A percentile compares a stretch with the other conserved stretches of the same genome.
Conservation (phyloP, 2,797 vertebrate species). For the Poeciliopsis paucimaculata region DNA sequence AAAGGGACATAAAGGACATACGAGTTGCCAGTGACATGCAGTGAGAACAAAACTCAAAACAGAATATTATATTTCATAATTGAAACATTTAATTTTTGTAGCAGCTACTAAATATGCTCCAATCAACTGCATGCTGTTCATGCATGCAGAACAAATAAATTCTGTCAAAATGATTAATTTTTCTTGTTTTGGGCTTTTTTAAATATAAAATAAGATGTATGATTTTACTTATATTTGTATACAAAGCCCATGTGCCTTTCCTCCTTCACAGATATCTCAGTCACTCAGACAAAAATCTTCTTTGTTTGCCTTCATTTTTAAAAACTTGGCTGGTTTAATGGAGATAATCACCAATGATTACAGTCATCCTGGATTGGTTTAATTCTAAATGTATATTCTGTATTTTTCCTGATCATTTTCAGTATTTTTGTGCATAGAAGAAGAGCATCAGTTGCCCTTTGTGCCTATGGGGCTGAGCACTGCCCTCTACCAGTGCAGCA, state of each 20-base stretch:
- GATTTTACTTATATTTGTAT: background rate
- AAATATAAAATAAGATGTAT: no score
- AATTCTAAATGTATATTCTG: background rate
- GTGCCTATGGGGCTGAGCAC: background rate
- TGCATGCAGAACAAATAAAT: background rate
- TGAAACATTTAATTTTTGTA: background rate
- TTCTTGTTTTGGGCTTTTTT: background rate
- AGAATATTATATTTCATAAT: background rate
- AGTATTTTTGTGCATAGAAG: background rate
- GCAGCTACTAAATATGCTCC: background rate
- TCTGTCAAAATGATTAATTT: background rate
- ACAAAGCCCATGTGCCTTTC: background rate
- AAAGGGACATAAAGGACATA: conserved; percentile 15
- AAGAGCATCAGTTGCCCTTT: background rate
- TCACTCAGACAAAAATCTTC: background rate
- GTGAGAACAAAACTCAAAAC: background rate
- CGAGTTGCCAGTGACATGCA: background rate
- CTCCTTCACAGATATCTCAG: background rate
- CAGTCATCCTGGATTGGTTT: background rate
- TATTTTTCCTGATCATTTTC: background rate
- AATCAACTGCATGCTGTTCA: background rate
- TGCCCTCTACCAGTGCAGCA: background rate
- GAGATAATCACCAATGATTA: background rate
- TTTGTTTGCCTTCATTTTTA: background rate
- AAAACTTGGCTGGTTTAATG: background rate